Conservation (phyloP, 2,888 invertebrate genomes). For the Hirtodrosophila alboralis region DNA sequence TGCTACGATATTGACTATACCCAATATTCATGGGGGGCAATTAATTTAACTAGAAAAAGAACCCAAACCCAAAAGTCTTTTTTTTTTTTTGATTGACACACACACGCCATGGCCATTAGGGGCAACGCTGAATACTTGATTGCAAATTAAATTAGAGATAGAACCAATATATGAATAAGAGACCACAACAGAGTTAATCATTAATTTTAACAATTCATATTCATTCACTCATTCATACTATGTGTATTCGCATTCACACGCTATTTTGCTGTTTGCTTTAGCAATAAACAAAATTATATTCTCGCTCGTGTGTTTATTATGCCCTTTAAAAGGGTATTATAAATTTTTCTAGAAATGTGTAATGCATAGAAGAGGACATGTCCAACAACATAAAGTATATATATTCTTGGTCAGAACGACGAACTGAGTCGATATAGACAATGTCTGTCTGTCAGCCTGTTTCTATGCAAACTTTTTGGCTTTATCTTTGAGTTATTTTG, state of each 20-base stretch:
- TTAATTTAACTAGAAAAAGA: constrained; percentile 51
- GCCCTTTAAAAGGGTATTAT: too few relatives aligned
- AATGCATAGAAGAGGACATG: too few relatives aligned
- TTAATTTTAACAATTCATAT: constrained; percentile 64
- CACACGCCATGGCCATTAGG: constrained; percentile 61
- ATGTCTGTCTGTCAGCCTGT: too few relatives aligned
- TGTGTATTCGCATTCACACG: constrained; percentile 33
- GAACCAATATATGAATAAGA: constrained; percentile 41
- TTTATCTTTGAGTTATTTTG: too few relatives aligned
- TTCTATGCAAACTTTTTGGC: too few relatives aligned
- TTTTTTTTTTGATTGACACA: constrained; percentile 41
- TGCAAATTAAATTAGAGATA: constrained; percentile 66
- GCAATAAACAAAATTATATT: constrained; percentile 26
- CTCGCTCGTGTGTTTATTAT: constrained; percentile 33
- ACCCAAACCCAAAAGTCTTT: constrained; percentile 6
- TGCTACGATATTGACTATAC: constrained; percentile 36
- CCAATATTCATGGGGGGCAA: constrained; percentile 35
- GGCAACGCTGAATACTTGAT: constrained; percentile 68
- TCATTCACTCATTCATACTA: constrained; percentile 48
- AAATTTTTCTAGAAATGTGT: too few relatives aligned
- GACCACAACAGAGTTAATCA: constrained; percentile 26
- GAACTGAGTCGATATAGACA: too few relatives aligned
- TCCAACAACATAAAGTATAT: too few relatives aligned
- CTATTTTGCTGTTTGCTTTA: constrained; percentile 2
- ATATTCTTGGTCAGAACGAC: too few relatives aligned